phyloP scores from a whole-genome alignment of 2,888 invertebrate genomes.

The Pseudeuparius sepicola region DNA sequence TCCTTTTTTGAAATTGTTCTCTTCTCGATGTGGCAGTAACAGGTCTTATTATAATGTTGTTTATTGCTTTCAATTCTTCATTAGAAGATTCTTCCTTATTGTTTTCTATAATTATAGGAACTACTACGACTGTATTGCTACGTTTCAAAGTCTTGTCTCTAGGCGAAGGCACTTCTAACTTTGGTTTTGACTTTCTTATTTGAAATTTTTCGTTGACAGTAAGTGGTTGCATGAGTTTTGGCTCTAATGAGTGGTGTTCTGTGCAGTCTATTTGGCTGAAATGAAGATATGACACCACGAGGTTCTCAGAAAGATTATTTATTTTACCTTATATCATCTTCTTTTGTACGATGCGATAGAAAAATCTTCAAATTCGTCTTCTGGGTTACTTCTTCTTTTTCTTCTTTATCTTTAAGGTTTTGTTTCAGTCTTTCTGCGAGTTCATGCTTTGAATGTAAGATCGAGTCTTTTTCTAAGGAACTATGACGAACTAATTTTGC shows the following conservation, averaged over 20 bases:
- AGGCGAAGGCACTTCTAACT: slow-evolving; percentile 12
- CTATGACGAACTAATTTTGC: slow-evolving; percentile 28
- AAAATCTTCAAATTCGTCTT: slow-evolving; percentile 53
- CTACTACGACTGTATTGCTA: slow-evolving; percentile 29
- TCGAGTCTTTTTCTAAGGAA: slow-evolving; percentile 33
- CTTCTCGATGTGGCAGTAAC: slow-evolving; percentile 33
- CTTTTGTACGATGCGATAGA: too few species aligned
- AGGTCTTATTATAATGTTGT: slow-evolving; percentile 31
- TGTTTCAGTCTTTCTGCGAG: slow-evolving; percentile 33
- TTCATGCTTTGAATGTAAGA: slow-evolving; percentile 40
- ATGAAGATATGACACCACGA: too few species aligned
- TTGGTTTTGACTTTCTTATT: slow-evolving; percentile 20
- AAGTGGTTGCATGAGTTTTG: slow-evolving; percentile 26
- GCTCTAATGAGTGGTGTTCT: too few species aligned
- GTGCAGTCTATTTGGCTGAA: too few species aligned
- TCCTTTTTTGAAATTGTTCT: slow-evolving; percentile 35
- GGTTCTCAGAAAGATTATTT: too few species aligned
- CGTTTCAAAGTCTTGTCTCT: too few species aligned
- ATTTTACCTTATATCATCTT: too few species aligned
- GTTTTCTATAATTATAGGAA: slow-evolving; percentile 29
- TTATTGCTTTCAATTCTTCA: slow-evolving; percentile 21
- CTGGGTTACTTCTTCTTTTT: slow-evolving; percentile 30
- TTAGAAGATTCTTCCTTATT: slow-evolving; percentile 6
- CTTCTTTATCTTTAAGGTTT: slow-evolving; percentile 15
- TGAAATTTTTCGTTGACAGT: slow-evolving; percentile 23